Percentiles rank a stretch among this genome's conserved stretches.
phyloP scores from a whole-genome alignment of 2,113 vertebrate genomes.

The Recurvirostra avosetta region DNA sequence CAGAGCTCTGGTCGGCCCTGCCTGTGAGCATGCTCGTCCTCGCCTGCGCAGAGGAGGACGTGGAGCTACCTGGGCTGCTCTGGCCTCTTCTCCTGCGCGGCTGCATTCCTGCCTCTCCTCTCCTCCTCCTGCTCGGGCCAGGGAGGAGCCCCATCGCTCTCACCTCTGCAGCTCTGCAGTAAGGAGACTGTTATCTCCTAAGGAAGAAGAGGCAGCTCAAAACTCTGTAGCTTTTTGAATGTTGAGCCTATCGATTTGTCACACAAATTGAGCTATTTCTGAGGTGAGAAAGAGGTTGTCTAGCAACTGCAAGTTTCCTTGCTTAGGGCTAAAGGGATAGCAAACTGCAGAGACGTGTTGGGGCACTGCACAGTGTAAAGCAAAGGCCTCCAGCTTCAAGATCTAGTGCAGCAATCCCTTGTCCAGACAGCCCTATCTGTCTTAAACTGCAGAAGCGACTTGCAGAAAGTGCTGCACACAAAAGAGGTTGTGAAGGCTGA shows the following conservation, averaged over 20 bases:
- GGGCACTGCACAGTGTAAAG: background rate
- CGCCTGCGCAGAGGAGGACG: background rate
- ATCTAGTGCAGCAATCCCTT: background rate
- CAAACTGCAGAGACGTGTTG: constrained; percentile 10
- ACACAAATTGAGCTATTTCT: background rate
- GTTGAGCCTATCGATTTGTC: background rate
- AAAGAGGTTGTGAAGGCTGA: background rate
- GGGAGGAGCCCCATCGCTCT: background rate
- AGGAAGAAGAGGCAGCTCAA: background rate
- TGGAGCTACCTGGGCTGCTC: background rate
- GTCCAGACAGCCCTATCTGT: background rate
- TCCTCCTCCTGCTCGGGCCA: background rate
- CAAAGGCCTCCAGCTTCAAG: background rate
- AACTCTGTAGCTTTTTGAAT: background rate
- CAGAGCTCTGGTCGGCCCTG: background rate
- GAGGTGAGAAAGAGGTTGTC: constrained; percentile 10
- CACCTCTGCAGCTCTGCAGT: background rate
- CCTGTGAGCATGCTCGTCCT: background rate
- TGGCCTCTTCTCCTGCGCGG: background rate
- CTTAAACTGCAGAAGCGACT: background rate
- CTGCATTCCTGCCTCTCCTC: constrained; percentile 6
- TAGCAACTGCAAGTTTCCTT: constrained; percentile 24
- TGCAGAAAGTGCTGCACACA: background rate
- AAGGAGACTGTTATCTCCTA: background rate
- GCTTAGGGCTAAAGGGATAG: constrained; percentile 7